phyloP scores from a whole-genome alignment of 2,113 vertebrate genomes.

The Isurus oxyrinchus region DNA sequence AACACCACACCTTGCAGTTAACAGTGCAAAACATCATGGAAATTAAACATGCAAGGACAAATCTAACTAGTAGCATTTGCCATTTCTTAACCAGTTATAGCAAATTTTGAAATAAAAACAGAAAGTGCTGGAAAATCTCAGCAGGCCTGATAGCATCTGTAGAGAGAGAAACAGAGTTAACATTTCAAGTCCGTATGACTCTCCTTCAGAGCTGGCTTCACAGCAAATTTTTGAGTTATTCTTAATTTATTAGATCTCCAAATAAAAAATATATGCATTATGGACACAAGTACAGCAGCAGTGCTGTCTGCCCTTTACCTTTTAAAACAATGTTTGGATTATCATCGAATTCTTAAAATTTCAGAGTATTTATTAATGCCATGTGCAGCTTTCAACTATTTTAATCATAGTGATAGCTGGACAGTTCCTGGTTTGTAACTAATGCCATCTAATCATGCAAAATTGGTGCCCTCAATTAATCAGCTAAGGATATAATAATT shows the following conservation, averaged over 20 bases:
- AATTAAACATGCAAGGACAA: too few species aligned
- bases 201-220: too few species aligned
- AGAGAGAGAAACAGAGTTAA: too few species aligned
- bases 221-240: too few species aligned
- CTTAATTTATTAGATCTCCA: background rate
- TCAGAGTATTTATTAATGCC: background rate
- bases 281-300: background rate
- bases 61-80: too few species aligned
- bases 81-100: too few species aligned
- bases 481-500: background rate
- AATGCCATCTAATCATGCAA: background rate
- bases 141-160: too few species aligned
- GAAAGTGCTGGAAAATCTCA: too few species aligned
- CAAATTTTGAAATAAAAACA: too few species aligned
- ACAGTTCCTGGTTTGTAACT: background rate
- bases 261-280: background rate
- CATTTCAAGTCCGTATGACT: too few species aligned
- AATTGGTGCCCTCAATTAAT: background rate
- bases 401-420: background rate
- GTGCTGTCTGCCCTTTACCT: too few species aligned
- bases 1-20: background rate
- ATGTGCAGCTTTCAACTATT: background rate
- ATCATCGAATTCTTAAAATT: background rate
- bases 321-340: too few species aligned
- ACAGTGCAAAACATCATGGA: background rate